Conservation (phyloP, 1,140 invertebrate species). For the Drosophila ohnishii region DNA sequence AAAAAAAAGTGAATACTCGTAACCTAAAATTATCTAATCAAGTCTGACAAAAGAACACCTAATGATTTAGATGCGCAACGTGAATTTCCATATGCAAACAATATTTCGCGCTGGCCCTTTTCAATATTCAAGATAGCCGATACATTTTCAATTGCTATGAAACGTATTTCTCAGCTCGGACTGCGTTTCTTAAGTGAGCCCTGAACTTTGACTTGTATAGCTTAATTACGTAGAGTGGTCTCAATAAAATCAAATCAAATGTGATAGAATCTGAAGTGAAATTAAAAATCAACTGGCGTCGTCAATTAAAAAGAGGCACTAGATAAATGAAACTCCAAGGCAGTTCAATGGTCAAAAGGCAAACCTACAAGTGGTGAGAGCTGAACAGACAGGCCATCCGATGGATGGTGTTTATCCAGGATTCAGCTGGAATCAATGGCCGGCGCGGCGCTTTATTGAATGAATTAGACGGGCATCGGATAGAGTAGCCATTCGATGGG, state of each 20-base stretch:
- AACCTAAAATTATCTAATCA: too few relatives aligned
- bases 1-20: neutral
- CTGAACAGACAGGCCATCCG: slow-evolving; percentile 4
- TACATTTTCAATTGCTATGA: neutral
- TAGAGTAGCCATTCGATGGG: slow-evolving; percentile 52
- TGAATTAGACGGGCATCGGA: slow-evolving; percentile 66
- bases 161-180: neutral
- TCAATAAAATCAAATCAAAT: slow-evolving; percentile 44
- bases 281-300: slow-evolving; percentile 58
- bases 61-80: neutral
- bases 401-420: slow-evolving; percentile 7
- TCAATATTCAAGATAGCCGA: neutral
- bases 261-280: slow-evolving; percentile 38
- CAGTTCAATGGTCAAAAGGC: slow-evolving; percentile 51
- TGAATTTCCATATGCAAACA: too few relatives aligned
- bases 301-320: slow-evolving; percentile 65
- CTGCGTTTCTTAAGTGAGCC: neutral
- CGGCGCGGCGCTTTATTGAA: slow-evolving; percentile 63
- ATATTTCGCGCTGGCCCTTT: neutral
- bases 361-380: slow-evolving; percentile 59
- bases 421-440: slow-evolving; percentile 47
- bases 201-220: slow-evolving; percentile 25
- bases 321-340: slow-evolving; percentile 62
- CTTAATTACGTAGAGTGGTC: slow-evolving; percentile 47
- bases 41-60: neutral